phyloP scores from a whole-genome alignment of 2,113 vertebrate species.

The Cavia porcellus region DNA sequence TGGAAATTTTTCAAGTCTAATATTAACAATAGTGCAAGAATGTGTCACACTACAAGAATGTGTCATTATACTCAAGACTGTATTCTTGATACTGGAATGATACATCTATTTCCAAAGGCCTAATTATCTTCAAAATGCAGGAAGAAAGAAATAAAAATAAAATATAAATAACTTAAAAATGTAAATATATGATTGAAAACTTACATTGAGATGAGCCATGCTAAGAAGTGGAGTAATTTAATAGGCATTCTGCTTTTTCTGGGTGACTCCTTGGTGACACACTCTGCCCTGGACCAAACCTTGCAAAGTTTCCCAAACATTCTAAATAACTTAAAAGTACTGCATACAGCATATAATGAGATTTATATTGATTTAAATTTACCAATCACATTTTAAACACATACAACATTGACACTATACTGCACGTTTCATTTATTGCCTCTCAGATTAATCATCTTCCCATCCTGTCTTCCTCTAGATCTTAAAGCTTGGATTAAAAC shows the following conservation, averaged over 20 bases:
- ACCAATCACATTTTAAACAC: not conserved
- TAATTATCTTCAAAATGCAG: not conserved
- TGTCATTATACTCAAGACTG: not conserved
- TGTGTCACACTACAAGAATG: too few species aligned
- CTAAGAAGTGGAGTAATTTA: not conserved
- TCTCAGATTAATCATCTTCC: not conserved
- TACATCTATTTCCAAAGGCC: not conserved
- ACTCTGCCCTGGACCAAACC: not conserved
- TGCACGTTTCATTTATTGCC: rapidly evolving
- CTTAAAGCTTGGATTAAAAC: not conserved
- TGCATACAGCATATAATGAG: not conserved
- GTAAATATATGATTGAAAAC: not conserved
- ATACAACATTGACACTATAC: too few species aligned
- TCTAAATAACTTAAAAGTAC: not conserved
- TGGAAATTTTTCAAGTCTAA: not conserved
- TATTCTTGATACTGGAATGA: not conserved
- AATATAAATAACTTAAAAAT: not conserved
- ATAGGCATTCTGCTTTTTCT: not conserved
- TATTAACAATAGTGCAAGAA: not conserved
- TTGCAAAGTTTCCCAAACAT: not conserved
- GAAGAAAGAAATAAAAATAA: too few species aligned
- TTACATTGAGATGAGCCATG: not conserved
- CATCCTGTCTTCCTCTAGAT: not conserved
- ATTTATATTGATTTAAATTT: not conserved
- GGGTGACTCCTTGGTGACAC: not conserved